Evolutionary conservation across 2,113 vertebrate genomes (phyloP).

Genomic region (Todiramphus chloris): DNA sequence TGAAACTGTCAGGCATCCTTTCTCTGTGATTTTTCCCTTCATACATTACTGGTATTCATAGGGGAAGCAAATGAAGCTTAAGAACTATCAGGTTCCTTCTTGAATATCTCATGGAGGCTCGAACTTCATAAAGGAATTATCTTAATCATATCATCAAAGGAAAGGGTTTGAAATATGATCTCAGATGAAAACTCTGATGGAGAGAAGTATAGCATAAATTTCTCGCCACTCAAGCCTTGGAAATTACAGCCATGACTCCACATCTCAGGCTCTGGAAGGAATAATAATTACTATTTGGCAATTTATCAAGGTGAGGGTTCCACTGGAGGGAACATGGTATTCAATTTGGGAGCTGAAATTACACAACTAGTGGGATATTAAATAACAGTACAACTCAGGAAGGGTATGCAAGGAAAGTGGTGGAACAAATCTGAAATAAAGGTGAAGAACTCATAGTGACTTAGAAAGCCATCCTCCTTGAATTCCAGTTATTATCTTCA

Average conservation of each 20-base stretch:
- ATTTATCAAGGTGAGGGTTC: constrained; percentile 75
- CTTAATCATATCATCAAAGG: constrained; percentile 74
- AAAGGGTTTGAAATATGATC: constrained; percentile 74
- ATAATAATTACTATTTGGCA: constrained; percentile 79
- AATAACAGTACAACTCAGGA: constrained; percentile 63
- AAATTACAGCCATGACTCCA: constrained; percentile 72
- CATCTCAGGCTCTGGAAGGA: constrained; percentile 72
- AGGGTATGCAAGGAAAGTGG: neutral
- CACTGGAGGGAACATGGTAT: constrained; percentile 63
- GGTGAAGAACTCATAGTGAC: neutral
- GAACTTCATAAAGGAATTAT: constrained; percentile 76
- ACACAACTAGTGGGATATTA: constrained; percentile 67
- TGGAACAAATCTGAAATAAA: constrained; percentile 33
- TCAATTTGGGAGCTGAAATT: constrained; percentile 73
- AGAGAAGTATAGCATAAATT: constrained; percentile 73
- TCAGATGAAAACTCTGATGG: constrained; percentile 61
- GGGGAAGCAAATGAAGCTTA: constrained; percentile 29
- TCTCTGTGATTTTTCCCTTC: neutral
- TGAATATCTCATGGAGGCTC: constrained; percentile 34
- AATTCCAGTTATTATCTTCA: neutral
- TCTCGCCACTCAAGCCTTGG: constrained; percentile 61
- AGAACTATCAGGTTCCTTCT: constrained; percentile 66
- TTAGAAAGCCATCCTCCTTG: neutral
- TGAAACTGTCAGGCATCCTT: constrained; percentile 36
- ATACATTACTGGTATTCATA: neutral